Conservation (phyloP, 2,797 vertebrate species). For the Cuniculus paca region DNA sequence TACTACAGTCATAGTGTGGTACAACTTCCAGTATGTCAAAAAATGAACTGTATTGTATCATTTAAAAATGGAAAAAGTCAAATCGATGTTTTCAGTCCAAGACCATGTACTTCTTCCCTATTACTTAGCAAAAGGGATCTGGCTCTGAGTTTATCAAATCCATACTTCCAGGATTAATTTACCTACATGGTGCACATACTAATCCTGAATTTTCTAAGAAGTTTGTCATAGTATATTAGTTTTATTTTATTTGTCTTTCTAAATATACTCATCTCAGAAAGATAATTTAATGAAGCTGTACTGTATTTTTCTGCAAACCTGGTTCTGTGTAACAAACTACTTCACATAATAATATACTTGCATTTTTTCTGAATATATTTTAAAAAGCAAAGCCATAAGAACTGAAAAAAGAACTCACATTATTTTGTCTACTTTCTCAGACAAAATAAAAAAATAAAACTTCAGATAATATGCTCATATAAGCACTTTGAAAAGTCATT, state of each 20-base stretch:
- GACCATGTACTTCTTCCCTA: neutral
- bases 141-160: neutral
- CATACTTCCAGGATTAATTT: neutral
- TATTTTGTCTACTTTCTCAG: slow-evolving; percentile 30
- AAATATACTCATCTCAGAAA: neutral
- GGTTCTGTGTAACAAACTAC: neutral
- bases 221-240: neutral
- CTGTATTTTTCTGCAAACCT: neutral
- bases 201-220: neutral
- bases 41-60: neutral
- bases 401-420: neutral
- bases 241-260: slow-evolving; percentile 14
- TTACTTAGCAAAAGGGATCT: neutral
- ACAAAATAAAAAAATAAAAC: slow-evolving; percentile 3
- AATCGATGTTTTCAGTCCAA: neutral
- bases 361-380: slow-evolving; percentile 24
- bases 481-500: neutral
- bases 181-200: neutral
- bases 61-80: slow-evolving; percentile 39
- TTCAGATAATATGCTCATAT: neutral
- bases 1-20: neutral
- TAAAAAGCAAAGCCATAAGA: neutral
- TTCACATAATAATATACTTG: neutral
- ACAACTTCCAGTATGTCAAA: neutral
- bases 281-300: neutral